Evolutionary conservation across 2,888 invertebrate genomes (phyloP).

Genomic region (Eutolmus rufibarbis): DNA sequence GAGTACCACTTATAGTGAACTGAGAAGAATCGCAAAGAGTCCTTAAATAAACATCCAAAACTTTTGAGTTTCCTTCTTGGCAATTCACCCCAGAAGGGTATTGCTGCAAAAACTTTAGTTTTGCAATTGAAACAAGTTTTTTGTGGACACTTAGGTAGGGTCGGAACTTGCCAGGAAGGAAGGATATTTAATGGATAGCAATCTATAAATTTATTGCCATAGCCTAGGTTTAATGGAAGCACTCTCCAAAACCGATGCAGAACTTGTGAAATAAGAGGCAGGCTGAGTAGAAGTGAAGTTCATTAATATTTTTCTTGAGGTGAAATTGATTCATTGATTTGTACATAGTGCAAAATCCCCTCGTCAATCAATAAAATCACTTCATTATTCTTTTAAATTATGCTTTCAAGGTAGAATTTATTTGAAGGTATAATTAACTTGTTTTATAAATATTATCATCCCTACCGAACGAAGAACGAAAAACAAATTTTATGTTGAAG

Average conservation of each 20-base stretch:
- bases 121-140: slow-evolving; percentile 30
- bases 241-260: not conserved
- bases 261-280: not conserved
- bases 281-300: not conserved
- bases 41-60: slow-evolving; percentile 28
- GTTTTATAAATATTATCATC: no score
- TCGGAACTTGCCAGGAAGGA: not conserved
- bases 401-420: not conserved
- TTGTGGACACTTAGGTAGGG: slow-evolving; percentile 28
- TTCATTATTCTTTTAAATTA: not conserved
- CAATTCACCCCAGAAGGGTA: slow-evolving; percentile 19
- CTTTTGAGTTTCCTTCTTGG: slow-evolving; percentile 20
- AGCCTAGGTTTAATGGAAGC: not conserved
- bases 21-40: slow-evolving; percentile 15
- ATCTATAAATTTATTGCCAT: slow-evolving; percentile 1
- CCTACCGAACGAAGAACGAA: no score
- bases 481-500: not conserved
- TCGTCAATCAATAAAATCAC: not conserved
- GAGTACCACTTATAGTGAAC: slow-evolving; percentile 20
- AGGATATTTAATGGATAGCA: not conserved
- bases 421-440: not conserved
- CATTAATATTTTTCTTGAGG: not conserved
- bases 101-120: slow-evolving; percentile 15
- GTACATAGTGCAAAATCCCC: not conserved
- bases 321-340: not conserved